These are phyloP conservation scores for Tautogolabrus adspersus DNA, from an alignment of 2,113 vertebrate species.

Conservation along the genomic window DNA sequence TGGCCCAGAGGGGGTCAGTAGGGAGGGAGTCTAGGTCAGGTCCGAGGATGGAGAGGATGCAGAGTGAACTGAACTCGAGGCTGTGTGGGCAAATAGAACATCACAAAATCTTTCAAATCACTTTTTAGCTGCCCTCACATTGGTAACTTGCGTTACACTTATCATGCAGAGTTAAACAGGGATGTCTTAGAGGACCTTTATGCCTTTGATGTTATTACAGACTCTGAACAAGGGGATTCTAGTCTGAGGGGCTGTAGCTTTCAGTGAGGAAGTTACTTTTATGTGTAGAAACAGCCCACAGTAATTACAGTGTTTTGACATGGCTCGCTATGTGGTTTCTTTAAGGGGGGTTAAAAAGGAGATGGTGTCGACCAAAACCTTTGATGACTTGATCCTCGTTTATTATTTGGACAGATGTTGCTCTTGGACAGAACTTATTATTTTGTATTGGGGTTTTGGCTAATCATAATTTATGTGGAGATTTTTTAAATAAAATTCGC, in stretches of 20 bases:
- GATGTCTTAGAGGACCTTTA: slow-evolving; percentile 39
- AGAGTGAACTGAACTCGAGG: slow-evolving; percentile 49
- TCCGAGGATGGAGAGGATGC: slow-evolving; percentile 35
- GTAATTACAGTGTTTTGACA: neutral
- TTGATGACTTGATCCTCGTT: neutral
- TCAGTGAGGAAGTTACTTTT: slow-evolving; percentile 6
- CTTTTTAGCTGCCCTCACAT: slow-evolving; percentile 31
- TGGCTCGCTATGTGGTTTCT: neutral
- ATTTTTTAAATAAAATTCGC: no score
- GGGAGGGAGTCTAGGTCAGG: slow-evolving; percentile 62
- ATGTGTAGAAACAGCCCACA: neutral
- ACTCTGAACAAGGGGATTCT: slow-evolving; percentile 22
- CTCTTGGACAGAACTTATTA: no score
- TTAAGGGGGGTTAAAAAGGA: neutral
- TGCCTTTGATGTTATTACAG: slow-evolving; percentile 30
- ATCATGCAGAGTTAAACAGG: slow-evolving; percentile 31
- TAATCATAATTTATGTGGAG: no score
- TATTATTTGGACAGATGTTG: no score
- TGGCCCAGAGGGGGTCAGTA: slow-evolving; percentile 70
- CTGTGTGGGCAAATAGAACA: slow-evolving; percentile 45
- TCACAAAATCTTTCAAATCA: slow-evolving; percentile 49
- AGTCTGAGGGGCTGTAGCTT: neutral
- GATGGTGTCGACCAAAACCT: neutral
- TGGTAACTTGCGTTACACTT: slow-evolving; percentile 33
- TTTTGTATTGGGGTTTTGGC: no score